Evolutionary conservation across 2,888 invertebrate genomes (phyloP), one percentile per base, ranked within the genome.

Genomic region (Aphrophora alni): DNA sequence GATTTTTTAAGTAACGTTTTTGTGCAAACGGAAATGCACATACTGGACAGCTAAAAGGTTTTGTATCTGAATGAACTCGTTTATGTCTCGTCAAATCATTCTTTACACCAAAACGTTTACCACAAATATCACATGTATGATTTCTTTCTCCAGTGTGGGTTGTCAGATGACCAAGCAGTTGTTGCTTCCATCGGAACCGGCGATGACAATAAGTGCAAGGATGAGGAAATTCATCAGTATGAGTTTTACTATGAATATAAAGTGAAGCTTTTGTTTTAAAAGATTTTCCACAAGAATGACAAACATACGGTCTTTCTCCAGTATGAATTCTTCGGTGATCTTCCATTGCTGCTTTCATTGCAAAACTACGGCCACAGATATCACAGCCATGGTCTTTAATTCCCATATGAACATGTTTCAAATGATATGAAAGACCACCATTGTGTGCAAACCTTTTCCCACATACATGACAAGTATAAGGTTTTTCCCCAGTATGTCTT

Each of bases 201-300:
- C 91, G 90, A n/a, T 87, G 88, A 86, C 93, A 93, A 82, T 91
- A 90, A 0, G 89, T 89, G 87, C 93, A 93, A 24, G 88, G 88
- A 86, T 90, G 90, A 1, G 93, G 91, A 82, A 90, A 91, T 72
- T 88, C 87, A 81, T 91, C 88, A 2, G 88, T 88, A 82, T 92
- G 91, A 0, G 87, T 87, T 82, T 88, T 89, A 81, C 85, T 85
- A 84, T 92, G 92, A 24, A 87, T 87, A 21, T 86, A 88, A 38
- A 91, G 78, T 17, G 78, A 78, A 21, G 75, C 78, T 21, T 44
- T 75, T 17, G 81, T 81, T 17, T 78, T 75, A 38, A 81, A 81
- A 14, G 81, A 70, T 76, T 81, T 81, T 17, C 87, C 87, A 86
- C 91, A 91, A 8, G 86, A 83, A 14, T 87, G 86, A 85, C 91